phyloP scores from a whole-genome alignment of 2,888 invertebrate genomes.

The Apodemia duryi region DNA sequence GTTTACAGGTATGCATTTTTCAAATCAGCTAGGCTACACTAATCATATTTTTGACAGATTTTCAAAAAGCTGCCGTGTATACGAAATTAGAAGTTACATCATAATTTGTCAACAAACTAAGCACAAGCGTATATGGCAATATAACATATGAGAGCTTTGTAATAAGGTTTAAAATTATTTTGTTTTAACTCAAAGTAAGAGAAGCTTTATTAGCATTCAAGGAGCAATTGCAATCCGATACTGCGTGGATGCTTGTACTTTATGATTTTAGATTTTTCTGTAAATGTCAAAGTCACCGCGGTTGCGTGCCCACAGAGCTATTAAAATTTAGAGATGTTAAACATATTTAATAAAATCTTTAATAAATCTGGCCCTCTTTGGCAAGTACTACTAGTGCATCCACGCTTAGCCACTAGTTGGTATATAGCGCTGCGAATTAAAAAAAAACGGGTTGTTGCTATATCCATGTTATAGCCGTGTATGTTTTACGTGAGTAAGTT shows the following conservation, averaged over 20 bases:
- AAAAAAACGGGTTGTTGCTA: too few species aligned
- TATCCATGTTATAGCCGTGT: too few species aligned
- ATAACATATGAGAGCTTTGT: background rate
- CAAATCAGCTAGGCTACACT: background rate
- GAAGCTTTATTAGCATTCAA: conserved; percentile 62
- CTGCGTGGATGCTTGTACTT: conserved; percentile 54
- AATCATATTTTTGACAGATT: background rate
- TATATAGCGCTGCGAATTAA: too few species aligned
- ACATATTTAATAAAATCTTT: background rate
- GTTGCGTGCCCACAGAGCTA: background rate
- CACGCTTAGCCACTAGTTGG: too few species aligned
- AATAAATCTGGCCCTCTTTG: background rate
- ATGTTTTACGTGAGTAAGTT: too few species aligned
- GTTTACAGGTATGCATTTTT: background rate
- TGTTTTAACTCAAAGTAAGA: conserved; percentile 19
- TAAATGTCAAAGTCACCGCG: conserved; percentile 66
- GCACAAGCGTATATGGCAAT: background rate
- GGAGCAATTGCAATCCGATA: conserved; percentile 69
- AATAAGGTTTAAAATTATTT: conserved; percentile 23
- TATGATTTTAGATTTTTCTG: conserved; percentile 77
- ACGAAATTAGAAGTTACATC: conserved; percentile 1
- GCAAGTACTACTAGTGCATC: background rate
- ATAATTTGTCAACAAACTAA: background rate
- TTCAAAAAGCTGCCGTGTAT: background rate
- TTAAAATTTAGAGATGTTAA: background rate